These are phyloP conservation scores for Eulemur mongoz DNA, from an alignment of 2,797 vertebrate species.

Conservation along the genomic window DNA sequence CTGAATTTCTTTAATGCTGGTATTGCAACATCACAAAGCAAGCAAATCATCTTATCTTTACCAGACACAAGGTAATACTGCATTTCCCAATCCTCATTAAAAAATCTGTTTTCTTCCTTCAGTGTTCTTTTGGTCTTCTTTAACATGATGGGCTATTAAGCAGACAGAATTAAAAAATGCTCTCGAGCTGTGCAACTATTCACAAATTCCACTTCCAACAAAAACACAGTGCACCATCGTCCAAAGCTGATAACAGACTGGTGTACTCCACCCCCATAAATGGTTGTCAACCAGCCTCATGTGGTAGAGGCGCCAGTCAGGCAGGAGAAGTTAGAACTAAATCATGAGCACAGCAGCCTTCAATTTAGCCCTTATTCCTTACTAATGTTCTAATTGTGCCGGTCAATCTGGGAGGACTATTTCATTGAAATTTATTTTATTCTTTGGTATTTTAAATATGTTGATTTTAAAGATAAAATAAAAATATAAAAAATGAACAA, in stretches of 20 bases:
- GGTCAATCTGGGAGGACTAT: not conserved
- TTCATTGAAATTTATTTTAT: not conserved
- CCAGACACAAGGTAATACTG: not conserved
- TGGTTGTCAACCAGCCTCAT: not conserved
- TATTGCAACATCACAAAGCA: not conserved
- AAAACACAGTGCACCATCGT: not conserved
- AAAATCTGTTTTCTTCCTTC: not conserved
- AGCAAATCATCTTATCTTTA: not conserved
- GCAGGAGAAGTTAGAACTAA: not conserved
- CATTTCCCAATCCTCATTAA: not conserved
- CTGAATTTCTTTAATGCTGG: not conserved
- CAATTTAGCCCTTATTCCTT: not conserved
- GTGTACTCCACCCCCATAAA: not conserved
- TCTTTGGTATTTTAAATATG: not conserved
- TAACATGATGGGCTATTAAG: not conserved
- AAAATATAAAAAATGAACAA: not conserved
- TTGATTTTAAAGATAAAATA: not conserved
- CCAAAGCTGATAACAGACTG: not conserved
- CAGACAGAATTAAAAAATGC: not conserved
- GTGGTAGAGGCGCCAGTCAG: not conserved
- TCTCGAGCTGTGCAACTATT: not conserved
- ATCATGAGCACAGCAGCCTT: not conserved
- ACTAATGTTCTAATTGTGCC: not conserved
- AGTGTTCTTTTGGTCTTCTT: not conserved
- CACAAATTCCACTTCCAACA: not conserved